A percentile compares a stretch with the other conserved stretches of the same genome.
These are phyloP conservation scores for Tenthredo scrophulariae DNA, from an alignment of 2,888 invertebrate species.

Conservation along the genomic window DNA sequence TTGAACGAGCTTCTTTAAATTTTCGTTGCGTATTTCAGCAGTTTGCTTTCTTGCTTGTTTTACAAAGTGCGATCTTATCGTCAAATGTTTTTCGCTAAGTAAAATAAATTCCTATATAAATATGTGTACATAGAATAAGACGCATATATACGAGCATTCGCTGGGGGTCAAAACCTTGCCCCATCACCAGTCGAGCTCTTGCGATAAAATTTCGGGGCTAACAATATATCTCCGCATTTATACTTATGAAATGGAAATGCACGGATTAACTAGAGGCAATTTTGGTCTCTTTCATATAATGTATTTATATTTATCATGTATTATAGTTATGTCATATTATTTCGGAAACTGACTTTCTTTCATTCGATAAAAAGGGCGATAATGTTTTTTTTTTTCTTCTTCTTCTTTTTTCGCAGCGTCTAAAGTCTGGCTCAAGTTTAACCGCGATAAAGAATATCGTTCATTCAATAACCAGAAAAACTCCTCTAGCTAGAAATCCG, in stretches of 20 bases:
- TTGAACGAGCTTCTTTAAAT: constrained; percentile 6
- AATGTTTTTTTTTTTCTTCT: background rate
- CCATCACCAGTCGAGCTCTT: background rate
- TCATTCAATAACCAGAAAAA: constrained; percentile 4
- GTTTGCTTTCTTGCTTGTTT: background rate
- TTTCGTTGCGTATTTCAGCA: background rate
- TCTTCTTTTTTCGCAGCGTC: background rate
- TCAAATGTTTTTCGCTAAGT: background rate
- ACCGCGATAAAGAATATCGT: constrained; percentile 4
- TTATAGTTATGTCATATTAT: background rate
- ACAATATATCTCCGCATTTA: background rate
- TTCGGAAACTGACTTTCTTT: background rate
- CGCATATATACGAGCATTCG: background rate
- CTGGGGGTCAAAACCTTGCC: background rate
- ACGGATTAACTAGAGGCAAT: background rate
- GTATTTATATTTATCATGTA: too few relatives aligned
- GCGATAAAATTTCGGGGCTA: background rate
- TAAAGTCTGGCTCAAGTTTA: background rate
- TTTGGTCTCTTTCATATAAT: background rate
- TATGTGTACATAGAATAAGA: background rate
- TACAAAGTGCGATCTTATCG: constrained; percentile 14
- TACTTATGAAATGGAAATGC: background rate
- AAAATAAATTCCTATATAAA: background rate
- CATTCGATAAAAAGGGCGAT: background rate
- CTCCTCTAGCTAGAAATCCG: background rate